Evolutionary conservation across 1,140 invertebrate species (phyloP).

Genomic region (Cherax quadricarinatus): DNA sequence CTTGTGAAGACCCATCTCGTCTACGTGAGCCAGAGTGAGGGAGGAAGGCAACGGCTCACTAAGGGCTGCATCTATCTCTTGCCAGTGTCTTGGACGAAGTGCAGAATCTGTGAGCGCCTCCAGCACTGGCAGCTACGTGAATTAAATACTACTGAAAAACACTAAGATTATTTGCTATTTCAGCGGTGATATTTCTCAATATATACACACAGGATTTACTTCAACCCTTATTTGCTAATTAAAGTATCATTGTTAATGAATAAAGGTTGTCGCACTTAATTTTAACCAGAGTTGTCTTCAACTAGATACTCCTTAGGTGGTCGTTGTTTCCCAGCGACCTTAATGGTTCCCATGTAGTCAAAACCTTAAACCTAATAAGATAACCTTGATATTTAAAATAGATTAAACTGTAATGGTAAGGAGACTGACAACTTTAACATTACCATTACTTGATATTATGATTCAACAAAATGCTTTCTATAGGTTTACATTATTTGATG

Average conservation of each 20-base stretch:
- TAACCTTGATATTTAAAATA: no score
- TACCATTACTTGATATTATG: no score
- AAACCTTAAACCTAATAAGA: no score
- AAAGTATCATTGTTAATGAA: not conserved
- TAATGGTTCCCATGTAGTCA: no score
- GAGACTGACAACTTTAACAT: no score
- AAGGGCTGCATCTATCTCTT: conserved; percentile 66
- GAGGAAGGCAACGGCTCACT: conserved; percentile 46
- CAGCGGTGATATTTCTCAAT: no score
- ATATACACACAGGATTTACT: no score
- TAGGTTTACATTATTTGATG: no score
- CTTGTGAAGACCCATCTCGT: conserved; percentile 47
- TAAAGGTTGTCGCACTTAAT: not conserved
- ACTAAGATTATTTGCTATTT: not conserved
- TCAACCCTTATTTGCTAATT: not conserved
- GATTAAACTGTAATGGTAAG: no score
- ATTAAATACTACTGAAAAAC: not conserved
- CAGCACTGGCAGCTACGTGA: conserved; percentile 56
- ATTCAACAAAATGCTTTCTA: no score
- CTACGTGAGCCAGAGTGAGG: conserved; percentile 59
- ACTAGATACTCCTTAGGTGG: no score
- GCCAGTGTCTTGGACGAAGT: conserved; percentile 68
- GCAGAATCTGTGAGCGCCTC: conserved; percentile 65
- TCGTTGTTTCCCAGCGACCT: no score
- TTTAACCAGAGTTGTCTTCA: not conserved